Conservation (phyloP, 2,888 invertebrate genomes). For the Podabrus alpinus region DNA sequence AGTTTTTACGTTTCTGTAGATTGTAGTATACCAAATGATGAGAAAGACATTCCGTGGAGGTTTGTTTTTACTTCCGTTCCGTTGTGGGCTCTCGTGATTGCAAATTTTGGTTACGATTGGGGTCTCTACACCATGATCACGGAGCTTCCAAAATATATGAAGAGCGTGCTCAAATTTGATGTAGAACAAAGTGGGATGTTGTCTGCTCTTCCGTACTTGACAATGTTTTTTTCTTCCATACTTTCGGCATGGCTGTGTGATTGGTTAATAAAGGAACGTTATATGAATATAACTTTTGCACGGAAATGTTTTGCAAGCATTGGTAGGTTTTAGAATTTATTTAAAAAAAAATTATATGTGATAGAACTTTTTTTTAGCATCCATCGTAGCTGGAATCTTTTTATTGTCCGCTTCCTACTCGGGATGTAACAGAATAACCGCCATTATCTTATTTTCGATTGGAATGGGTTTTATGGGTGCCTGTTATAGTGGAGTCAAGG, state of each 20-base stretch:
- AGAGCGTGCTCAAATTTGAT: not conserved
- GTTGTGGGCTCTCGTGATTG: not conserved
- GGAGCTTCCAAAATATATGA: not conserved
- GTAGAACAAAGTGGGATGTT: not conserved
- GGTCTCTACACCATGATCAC: not conserved
- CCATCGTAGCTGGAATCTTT: not conserved
- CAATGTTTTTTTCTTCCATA: not conserved
- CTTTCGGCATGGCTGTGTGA: not conserved
- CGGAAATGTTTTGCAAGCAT: not conserved
- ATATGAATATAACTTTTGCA: not conserved
- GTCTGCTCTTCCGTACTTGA: not conserved
- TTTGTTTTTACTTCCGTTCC: not conserved
- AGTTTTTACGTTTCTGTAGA: not conserved
- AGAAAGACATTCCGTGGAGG: not conserved
- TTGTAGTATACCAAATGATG: not conserved
- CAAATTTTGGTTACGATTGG: not conserved
- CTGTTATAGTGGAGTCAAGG: constrained; percentile 67
- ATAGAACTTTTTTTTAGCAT: not conserved
- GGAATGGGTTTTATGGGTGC: constrained; percentile 60
- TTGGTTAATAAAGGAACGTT: not conserved
- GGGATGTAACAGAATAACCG: not conserved
- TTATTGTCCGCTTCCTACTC: not conserved
- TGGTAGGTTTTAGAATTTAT: not conserved
- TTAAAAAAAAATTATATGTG: not conserved
- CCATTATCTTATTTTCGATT: constrained; percentile 1